Conservation (phyloP, 2,797 vertebrate species). For the Telmatherina bonti region DNA sequence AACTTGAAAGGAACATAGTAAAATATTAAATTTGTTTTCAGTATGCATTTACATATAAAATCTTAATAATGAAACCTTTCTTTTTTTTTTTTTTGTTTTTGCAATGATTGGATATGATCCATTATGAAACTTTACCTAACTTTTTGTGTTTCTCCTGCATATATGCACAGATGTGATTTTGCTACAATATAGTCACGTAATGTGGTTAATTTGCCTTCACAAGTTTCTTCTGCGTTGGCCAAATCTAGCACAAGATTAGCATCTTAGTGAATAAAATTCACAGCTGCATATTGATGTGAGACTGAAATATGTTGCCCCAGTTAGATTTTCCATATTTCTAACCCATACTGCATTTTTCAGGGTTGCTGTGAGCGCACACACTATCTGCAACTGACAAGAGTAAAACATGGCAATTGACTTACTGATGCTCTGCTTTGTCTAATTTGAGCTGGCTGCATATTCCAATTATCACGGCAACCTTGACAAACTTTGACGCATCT, state of each 20-base stretch:
- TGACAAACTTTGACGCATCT: slow-evolving; percentile 42
- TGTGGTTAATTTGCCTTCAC: slow-evolving; percentile 26
- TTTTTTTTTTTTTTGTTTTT: not conserved
- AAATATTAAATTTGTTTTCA: too few relatives aligned
- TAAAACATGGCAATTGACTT: slow-evolving; percentile 32
- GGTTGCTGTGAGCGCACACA: slow-evolving; percentile 5
- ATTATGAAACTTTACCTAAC: slow-evolving; percentile 29
- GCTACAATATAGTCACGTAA: slow-evolving; percentile 47
- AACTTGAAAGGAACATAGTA: too few relatives aligned
- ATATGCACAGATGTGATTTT: slow-evolving; percentile 35
- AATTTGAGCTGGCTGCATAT: slow-evolving; percentile 33
- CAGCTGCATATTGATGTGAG: slow-evolving; percentile 62
- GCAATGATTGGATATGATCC: slow-evolving; percentile 22
- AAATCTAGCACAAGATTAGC: slow-evolving; percentile 47
- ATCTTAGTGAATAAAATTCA: slow-evolving; percentile 61
- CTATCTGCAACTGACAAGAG: slow-evolving; percentile 11
- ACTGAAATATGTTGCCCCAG: slow-evolving; percentile 40
- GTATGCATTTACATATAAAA: too few relatives aligned
- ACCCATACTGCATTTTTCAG: slow-evolving; percentile 15
- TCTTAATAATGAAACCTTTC: not conserved
- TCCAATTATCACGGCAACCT: slow-evolving; percentile 53
- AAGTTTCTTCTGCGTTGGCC: slow-evolving; percentile 20
- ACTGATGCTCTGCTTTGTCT: slow-evolving; percentile 18
- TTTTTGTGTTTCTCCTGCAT: slow-evolving; percentile 39
- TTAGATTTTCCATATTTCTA: slow-evolving; percentile 35